These are phyloP conservation scores for Myathropa florea DNA, from an alignment of 2,888 invertebrate species.

Conservation along the genomic window DNA sequence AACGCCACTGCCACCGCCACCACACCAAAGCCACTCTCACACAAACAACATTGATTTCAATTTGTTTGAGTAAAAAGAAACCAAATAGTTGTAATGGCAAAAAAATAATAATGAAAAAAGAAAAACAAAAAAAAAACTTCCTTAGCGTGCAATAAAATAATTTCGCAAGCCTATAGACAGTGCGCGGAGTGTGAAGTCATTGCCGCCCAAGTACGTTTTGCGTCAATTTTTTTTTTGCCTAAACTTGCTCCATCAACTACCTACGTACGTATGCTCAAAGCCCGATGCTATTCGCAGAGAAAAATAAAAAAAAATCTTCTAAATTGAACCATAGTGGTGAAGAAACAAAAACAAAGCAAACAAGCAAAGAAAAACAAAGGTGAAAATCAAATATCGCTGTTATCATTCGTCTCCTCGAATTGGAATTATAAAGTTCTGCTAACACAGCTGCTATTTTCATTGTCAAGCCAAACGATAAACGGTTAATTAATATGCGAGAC, in stretches of 20 bases:
- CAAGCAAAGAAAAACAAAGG: background rate
- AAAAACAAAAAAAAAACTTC: slow-evolving; percentile 3
- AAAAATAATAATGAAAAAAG: slow-evolving; percentile 2
- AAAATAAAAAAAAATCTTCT: background rate
- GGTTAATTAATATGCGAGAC: slow-evolving; percentile 32
- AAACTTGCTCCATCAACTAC: background rate
- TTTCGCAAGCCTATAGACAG: slow-evolving; percentile 37
- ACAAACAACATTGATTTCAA: slow-evolving; percentile 49
- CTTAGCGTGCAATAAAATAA: slow-evolving; percentile 49
- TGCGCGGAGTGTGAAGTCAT: slow-evolving; percentile 46
- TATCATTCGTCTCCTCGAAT: background rate
- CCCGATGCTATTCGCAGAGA: background rate
- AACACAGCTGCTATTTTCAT: slow-evolving; percentile 31
- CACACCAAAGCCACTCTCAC: slow-evolving; percentile 32
- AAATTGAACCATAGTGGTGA: background rate
- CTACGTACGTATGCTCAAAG: background rate
- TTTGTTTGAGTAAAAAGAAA: slow-evolving; percentile 32
- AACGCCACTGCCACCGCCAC: slow-evolving; percentile 3
- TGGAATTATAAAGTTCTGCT: background rate
- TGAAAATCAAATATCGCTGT: background rate
- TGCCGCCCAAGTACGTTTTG: slow-evolving; percentile 37
- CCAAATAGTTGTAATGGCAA: background rate
- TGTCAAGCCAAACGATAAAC: slow-evolving; percentile 13
- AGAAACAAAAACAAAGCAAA: background rate
- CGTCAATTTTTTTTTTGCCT: slow-evolving; percentile 23